Evolutionary conservation across 2,888 invertebrate genomes (phyloP).

Genomic region (Eubasilissa splendida): DNA sequence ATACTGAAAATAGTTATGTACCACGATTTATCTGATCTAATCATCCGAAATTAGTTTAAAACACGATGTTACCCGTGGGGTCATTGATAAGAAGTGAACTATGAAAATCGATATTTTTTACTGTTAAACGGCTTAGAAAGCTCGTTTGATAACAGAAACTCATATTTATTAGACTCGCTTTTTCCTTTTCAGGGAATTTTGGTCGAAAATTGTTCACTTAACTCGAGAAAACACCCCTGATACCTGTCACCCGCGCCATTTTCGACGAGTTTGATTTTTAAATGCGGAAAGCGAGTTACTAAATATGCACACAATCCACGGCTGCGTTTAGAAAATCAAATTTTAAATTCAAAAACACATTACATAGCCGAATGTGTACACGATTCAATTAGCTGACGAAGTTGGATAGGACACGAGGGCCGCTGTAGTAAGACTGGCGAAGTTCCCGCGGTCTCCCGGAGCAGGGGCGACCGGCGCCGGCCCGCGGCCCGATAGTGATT

Average conservation of each 20-base stretch:
- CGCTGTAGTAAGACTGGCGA: slow-evolving; percentile 26
- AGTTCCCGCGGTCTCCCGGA: slow-evolving; percentile 34
- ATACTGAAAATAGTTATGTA: neutral
- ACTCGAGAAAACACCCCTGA: neutral
- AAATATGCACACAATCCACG: neutral
- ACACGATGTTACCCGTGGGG: too few species aligned
- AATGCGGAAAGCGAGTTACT: neutral
- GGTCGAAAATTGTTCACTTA: neutral
- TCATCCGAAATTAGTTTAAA: too few species aligned
- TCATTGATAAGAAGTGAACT: too few species aligned
- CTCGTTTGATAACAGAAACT: slow-evolving; percentile 18
- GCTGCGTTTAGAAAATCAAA: neutral
- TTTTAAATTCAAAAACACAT: neutral
- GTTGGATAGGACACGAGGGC: slow-evolving; percentile 17
- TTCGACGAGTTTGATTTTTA: neutral
- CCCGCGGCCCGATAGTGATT: slow-evolving; percentile 1
- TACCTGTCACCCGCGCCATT: slow-evolving; percentile 17
- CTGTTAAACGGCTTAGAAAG: neutral
- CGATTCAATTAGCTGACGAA: slow-evolving; percentile 7
- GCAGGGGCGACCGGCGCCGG: slow-evolving; percentile 7
- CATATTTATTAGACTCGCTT: neutral
- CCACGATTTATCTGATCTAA: neutral
- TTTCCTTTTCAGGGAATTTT: neutral
- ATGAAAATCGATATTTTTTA: neutral
- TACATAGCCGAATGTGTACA: neutral